Base-by-base conservation (phyloP, 2,113 vertebrate species). In the Carettochelys insculpta region DNA sequence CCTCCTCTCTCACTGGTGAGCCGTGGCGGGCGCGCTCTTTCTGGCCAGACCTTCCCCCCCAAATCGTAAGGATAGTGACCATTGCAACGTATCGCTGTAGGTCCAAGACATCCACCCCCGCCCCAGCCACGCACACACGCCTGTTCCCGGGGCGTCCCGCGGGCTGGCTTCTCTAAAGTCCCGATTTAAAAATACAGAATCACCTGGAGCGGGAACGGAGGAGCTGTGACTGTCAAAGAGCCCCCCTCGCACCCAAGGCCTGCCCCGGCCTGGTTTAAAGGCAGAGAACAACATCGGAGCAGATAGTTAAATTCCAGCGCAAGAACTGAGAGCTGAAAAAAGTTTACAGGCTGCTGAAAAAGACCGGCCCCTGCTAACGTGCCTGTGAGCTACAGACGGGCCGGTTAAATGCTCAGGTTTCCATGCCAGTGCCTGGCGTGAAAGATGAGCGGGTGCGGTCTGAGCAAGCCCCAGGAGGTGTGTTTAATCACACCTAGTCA, bases 301-400 rank as follows among this genome's bases (percentile, higher is more conserved):
- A 45, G 24, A 75, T 47, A 16, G 31, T 27, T n/a, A 43, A 1
- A 8, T 56, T 80, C 2, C 3, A 25, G 47, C 17, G 2, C n/a
- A 77, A 20, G 58, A 89, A 93, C 54, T 54, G n/a, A 25, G 48
- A 41, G 27, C 61, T n/a, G 82, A 87, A 34, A 73, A 73, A 77
- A 91, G 71, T 88, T 71, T 76, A 61, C 3, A 29, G 43, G 53
- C 51, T 94, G 93, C 89, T 78, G 54, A 75, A n/a, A 65, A 93
- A 91, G 51, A 41, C 34, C 3, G 50, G 11, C n/a, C n/a, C n/a
- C 43, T 48, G 17, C 29, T 78, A 4, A n/a, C 65, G 5, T 47
- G n/a, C 77, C 71, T 87, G 43, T 71, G 71, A 52, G 38, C 61
- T 38, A 38, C n/a, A 38, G 17, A 38, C 19, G n/a, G n/a, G 61